These are phyloP conservation scores for Pristionchus exspectatus DNA, from an alignment of 2,888 invertebrate species.

Conservation along the genomic window DNA sequence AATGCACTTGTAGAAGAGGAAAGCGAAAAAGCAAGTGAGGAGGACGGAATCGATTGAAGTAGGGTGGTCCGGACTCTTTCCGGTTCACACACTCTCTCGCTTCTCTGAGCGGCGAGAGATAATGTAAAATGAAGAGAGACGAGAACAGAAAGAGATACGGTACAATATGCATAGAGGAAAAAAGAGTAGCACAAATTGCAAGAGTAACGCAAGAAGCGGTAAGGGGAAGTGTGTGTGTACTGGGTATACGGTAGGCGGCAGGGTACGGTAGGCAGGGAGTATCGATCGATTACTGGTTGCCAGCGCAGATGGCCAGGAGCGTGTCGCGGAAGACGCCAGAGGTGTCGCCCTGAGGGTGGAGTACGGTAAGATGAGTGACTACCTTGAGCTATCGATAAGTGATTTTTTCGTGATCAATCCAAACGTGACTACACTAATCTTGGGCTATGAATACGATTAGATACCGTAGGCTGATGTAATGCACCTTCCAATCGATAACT, in stretches of 20 bases:
- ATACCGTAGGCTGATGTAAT: no score
- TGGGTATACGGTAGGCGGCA: constrained; percentile 29
- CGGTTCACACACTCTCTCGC: not conserved
- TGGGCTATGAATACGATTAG: no score
- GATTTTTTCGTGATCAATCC: not conserved
- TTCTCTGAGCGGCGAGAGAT: no score
- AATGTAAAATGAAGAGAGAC: not conserved
- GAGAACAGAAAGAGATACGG: constrained; percentile 7
- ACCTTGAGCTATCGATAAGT: not conserved
- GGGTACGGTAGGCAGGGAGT: not conserved
- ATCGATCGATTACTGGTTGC: constrained; percentile 65
- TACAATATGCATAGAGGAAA: constrained; percentile 15
- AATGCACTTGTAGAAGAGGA: not conserved
- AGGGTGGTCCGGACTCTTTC: not conserved
- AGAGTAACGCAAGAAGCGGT: not conserved
- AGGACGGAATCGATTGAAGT: not conserved
- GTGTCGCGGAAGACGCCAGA: constrained; percentile 76
- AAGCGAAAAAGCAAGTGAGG: not conserved
- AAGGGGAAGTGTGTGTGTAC: not conserved
- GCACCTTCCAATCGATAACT: not conserved
- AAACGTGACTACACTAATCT: not conserved
- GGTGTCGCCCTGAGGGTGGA: constrained; percentile 53
- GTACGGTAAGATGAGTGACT: constrained; percentile 10
- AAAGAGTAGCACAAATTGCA: constrained; percentile 5
- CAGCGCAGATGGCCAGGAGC: constrained; percentile 74